Conservation (phyloP, 2,113 vertebrate genomes). For the Eleginops maclovinus region DNA sequence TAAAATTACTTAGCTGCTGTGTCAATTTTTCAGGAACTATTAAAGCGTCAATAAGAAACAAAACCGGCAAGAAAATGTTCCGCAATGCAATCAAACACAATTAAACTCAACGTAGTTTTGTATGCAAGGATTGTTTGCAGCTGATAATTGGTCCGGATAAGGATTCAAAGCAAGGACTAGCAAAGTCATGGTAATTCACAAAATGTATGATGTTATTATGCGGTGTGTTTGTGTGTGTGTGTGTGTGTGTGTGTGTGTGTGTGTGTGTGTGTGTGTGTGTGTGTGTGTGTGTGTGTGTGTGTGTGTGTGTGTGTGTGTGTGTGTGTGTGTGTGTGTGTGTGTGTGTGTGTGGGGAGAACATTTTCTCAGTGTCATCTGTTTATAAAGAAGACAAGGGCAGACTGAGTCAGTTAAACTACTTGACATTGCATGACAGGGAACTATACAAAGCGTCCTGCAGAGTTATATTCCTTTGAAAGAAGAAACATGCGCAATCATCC, state of each 20-base stretch:
- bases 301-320: neutral
- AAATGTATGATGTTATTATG: constrained; percentile 19
- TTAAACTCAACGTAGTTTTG: neutral
- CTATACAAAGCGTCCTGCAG: neutral
- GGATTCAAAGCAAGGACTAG: neutral
- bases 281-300: constrained; percentile 7
- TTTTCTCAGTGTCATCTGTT: constrained; percentile 17
- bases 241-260: too few relatives aligned
- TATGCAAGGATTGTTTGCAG: neutral
- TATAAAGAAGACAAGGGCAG: constrained; percentile 11
- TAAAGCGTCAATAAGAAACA: neutral
- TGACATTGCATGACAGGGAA: constrained; percentile 18
- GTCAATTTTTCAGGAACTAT: constrained; percentile 6
- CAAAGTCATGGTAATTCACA: constrained; percentile 29
- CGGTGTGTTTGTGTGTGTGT: neutral
- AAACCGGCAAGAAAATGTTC: neutral
- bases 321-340: too few relatives aligned
- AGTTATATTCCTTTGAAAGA: constrained; percentile 30
- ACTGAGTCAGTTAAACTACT: constrained; percentile 19
- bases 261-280: too few relatives aligned
- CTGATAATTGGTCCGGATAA: constrained; percentile 28
- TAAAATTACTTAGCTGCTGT: constrained; percentile 9
- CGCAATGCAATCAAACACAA: neutral
- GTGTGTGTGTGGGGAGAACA: too few relatives aligned
- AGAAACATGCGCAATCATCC: constrained; percentile 36